Base-by-base conservation (phyloP, 2,113 vertebrate species). In the Ptyas mucosa region DNA sequence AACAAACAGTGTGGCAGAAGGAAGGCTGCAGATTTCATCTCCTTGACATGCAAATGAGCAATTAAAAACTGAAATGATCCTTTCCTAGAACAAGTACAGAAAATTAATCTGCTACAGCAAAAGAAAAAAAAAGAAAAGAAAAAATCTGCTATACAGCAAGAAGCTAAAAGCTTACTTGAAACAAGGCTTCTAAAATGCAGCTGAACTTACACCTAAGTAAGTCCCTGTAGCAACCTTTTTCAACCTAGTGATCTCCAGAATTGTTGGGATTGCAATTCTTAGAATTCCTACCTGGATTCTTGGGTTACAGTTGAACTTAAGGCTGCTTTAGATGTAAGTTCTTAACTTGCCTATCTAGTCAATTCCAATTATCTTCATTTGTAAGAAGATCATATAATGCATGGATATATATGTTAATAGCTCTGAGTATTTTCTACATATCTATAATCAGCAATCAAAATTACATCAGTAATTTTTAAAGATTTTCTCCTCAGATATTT, bases 21-120 rank as follows among this genome's bases (percentile, higher is more conserved):
- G 55, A 91, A 89, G 85, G 75, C 29, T 91, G 88, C 92, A 91
- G 91, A 94, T 43, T 92, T 95, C 39, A 94, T 0, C 51, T 92
- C 85, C 81, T 90, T 88, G 20, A 0, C 64, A 90, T 90, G 57
- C 90, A 61, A n/a, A 92, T 39, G 2, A 0, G 9, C 54, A 69
- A 12, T 26, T 61, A 64, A 39, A 90, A 51, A 91, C 39, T 55
- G 81, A 88, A 88, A 91, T 91, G 53, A 93, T 85, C 52, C 39
- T 57, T 87, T 18, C 64, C 10, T 0, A 69, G 26, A 26, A 87
- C 81, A 88, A 85, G 15, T 58, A 1, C 0, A 49, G 91, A 94
- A 85, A 94, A 52, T 24, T 39, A 89, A 75, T 54, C n/a, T 34
- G 14, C 14, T 81, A 34, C 61, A 92, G 53, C 69, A 94, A 92